phyloP scores from a whole-genome alignment of 2,797 vertebrate genomes.

The Sarcophilus harrisii region DNA sequence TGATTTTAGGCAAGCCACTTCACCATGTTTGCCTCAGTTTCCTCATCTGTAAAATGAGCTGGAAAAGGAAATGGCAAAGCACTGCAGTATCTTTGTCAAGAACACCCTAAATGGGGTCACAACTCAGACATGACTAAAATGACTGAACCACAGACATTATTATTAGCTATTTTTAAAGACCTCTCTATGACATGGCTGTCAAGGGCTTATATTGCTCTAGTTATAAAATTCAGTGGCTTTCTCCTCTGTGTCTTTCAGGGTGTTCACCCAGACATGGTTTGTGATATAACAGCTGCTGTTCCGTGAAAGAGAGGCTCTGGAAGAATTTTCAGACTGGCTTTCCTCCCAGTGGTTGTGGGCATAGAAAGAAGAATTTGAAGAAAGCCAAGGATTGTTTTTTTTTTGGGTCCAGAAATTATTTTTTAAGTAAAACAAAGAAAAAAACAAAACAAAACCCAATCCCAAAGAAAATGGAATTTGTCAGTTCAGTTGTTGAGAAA shows the following conservation, averaged over 20 bases:
- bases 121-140: neutral
- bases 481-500: conserved; percentile 30
- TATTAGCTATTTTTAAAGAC: neutral
- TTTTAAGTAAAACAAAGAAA: neutral
- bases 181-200: neutral
- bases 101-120: neutral
- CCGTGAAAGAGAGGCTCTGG: neutral
- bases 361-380: neutral
- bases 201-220: neutral
- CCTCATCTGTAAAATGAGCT: neutral
- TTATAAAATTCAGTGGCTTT: neutral
- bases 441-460: neutral
- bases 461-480: conserved; percentile 43
- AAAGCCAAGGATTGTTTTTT: neutral
- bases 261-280: neutral
- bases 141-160: neutral
- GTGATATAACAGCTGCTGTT: neutral
- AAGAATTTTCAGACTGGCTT: neutral
- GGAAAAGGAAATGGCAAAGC: neutral
- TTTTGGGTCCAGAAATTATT: neutral
- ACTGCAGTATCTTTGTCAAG: neutral
- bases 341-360: neutral
- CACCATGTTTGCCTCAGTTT: neutral
- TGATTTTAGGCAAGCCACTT: neutral
- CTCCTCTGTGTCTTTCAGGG: neutral